These are phyloP conservation scores for Canis aureus DNA, from an alignment of 2,113 vertebrate species.

Conservation along the genomic window DNA sequence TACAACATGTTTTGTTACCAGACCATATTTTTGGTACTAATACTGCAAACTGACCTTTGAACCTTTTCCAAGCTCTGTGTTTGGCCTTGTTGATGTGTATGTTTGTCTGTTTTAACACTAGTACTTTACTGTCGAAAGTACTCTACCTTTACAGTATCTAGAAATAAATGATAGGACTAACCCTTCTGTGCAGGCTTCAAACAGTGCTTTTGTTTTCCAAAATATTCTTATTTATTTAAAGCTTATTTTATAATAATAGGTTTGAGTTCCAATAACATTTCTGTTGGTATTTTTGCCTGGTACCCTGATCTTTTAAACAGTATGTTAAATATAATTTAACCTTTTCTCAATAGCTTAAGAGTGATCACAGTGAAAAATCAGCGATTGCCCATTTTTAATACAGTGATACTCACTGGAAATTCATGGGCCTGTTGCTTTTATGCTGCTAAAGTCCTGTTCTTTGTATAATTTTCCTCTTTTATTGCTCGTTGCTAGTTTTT, in stretches of 20 bases:
- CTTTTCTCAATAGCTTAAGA: background rate
- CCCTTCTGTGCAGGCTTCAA: background rate
- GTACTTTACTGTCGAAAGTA: background rate
- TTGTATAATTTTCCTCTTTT: background rate
- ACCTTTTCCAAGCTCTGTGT: background rate
- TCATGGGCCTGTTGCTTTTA: background rate
- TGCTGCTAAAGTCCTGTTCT: background rate
- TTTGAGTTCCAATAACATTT: background rate
- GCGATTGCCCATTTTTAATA: background rate
- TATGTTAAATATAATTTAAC: background rate
- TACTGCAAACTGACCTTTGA: background rate
- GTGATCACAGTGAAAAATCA: background rate
- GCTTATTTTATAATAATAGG: conserved; percentile 33
- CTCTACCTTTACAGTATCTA: background rate
- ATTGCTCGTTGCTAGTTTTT: background rate
- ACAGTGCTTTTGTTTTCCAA: background rate
- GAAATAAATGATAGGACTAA: background rate
- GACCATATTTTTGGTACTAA: background rate
- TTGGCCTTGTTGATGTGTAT: background rate
- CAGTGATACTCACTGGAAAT: background rate
- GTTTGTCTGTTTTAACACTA: background rate
- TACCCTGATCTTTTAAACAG: background rate
- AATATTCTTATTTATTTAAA: conserved; percentile 36
- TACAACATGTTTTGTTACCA: background rate
- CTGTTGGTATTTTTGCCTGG: conserved; percentile 8